These are phyloP conservation scores for Ophioninae sp. DNA, from an alignment of 2,888 invertebrate genomes.

Conservation along the genomic window DNA sequence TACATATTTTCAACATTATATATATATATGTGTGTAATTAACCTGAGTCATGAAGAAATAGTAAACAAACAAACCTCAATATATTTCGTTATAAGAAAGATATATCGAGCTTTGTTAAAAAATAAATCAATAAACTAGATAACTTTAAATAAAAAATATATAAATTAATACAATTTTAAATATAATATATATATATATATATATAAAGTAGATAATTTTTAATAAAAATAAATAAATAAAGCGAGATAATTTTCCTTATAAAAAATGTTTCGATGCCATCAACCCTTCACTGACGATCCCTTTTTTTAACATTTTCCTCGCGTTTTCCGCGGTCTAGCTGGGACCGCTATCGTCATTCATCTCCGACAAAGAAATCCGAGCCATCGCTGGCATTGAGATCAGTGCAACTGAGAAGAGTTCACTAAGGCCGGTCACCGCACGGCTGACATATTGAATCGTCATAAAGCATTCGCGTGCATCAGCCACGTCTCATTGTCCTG, in stretches of 20 bases:
- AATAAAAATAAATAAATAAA: not conserved
- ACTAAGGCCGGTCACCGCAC: conserved; percentile 51
- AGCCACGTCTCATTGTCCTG: conserved; percentile 79
- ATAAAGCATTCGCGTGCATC: conserved; percentile 80
- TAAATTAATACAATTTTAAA: no score
- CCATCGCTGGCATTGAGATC: conserved; percentile 65
- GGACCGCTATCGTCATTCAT: conserved; percentile 24
- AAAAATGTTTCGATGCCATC: not conserved
- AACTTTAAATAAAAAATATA: no score
- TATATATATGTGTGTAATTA: no score
- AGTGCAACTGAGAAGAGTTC: conserved; percentile 69
- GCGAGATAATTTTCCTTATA: not conserved
- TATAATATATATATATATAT: no score
- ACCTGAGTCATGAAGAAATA: no score
- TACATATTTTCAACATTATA: no score
- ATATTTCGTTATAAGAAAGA: no score
- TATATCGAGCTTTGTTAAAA: no score
- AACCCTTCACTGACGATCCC: conserved; percentile 13
- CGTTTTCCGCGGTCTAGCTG: conserved; percentile 21
- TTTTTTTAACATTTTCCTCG: conserved; percentile 16
- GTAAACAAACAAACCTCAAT: no score
- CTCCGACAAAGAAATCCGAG: conserved; percentile 71
- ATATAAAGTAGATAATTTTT: no score
- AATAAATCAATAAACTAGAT: no score
- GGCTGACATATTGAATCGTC: conserved; percentile 79